Evolutionary conservation across 2,113 vertebrate genomes (phyloP), one percentile per base, ranked within the genome.

Genomic region (Indri indri): DNA sequence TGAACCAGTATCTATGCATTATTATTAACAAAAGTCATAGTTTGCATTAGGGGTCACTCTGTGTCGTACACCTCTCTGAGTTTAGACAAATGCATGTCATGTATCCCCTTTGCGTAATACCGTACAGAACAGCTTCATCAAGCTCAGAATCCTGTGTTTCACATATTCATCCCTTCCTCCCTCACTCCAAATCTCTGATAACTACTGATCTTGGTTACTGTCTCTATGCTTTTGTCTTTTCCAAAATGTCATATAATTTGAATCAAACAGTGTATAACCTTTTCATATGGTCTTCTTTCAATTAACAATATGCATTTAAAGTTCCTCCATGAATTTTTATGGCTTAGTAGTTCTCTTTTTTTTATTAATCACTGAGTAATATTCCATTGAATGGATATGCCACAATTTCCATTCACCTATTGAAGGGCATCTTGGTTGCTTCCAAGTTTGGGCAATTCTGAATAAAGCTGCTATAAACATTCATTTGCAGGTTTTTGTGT

Each of bases 381-480:
- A 57, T 45, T 81, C 20, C 20, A 40, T 65, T 42, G 13, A 79
- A 30, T 65, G n/a, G 5, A 42, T 66, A 4, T 50, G 68, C 50
- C 42, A 74, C 23, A 71, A 1, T 94, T 92, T 87, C 70, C 32
- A 61, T 81, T 82, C 40, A 77, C 13, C 40, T 59, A 50, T 73
- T 82, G 65, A 94, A 73, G 65, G 77, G 61, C 42, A 79, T 84
- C n/a, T 93, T 92, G 37, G 34, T 84, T 90, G 40, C 22, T 84
- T 90, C 42, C n/a, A 90, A 63, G 37, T 87, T 95, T 82, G 50
- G 52, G 34, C 37, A 83, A 47, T n/a, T 87, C 32, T 71, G 61
- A 92, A 54, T 54, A 93, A 79, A 83, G 76, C 42, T 54, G 8
- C 50, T 70, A 25, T 70, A 50, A 63, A 68, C 32, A 70, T 63